Conservation (phyloP, 1,140 invertebrate species). For the Leucophenga varia region DNA sequence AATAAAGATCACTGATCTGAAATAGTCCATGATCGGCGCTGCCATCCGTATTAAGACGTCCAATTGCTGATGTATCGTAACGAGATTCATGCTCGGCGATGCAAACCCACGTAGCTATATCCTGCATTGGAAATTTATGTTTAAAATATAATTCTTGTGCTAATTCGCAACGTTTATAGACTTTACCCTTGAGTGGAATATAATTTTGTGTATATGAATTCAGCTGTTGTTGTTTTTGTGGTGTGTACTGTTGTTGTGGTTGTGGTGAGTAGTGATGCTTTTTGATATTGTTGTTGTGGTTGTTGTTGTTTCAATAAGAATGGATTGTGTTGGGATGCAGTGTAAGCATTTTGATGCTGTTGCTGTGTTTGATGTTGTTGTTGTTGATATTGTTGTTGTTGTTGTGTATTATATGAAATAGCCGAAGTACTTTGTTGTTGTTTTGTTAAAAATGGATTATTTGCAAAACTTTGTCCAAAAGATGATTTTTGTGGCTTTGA, state of each 20-base stretch:
- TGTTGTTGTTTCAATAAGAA: too few relatives aligned
- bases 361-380: conserved; percentile 15
- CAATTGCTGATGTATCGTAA: conserved; percentile 68
- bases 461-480: not conserved
- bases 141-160: conserved; percentile 63
- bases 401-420: conserved; percentile 23
- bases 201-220: too few relatives aligned
- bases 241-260: not conserved
- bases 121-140: conserved; percentile 57
- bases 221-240: conserved; percentile 62
- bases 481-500: not conserved
- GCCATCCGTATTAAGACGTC: conserved; percentile 44
- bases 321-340: too few relatives aligned
- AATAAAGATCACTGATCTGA: conserved; percentile 71
- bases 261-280: conserved; percentile 13
- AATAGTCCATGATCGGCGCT: conserved; percentile 72
- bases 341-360: conserved; percentile 21
- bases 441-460: not conserved
- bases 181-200: conserved; percentile 55
- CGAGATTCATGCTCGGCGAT: conserved; percentile 72
- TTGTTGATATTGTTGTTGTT: conserved; percentile 24
- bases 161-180: conserved; percentile 69
- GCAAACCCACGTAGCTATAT: conserved; percentile 69
- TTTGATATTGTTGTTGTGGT: conserved; percentile 20
- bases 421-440: conserved; percentile 26